A percentile compares a stretch with the other conserved stretches of the same genome.
Conservation (phyloP, 2,113 vertebrate genomes). For the Lophotis ruficrista region DNA sequence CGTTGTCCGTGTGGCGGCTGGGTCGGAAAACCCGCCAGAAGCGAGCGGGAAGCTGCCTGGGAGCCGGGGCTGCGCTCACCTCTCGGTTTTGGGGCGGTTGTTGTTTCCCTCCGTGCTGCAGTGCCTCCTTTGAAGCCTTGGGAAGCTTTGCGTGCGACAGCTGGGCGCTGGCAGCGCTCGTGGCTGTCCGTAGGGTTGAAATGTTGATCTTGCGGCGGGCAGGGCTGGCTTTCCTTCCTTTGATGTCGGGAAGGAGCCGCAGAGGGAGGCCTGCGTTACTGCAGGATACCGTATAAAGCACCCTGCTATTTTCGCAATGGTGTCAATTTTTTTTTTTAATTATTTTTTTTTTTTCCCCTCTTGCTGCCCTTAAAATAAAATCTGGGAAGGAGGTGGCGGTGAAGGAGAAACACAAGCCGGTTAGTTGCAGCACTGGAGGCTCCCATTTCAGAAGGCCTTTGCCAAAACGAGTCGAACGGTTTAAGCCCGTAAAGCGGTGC, state of each 20-base stretch:
- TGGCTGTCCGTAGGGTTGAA: neutral
- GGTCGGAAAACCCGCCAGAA: neutral
- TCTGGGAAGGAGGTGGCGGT: neutral
- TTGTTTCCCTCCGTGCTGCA: neutral
- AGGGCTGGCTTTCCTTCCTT: neutral
- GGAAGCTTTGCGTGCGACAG: neutral
- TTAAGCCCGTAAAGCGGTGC: neutral
- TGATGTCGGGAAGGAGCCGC: neutral
- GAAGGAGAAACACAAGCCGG: neutral
- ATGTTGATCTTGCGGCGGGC: neutral
- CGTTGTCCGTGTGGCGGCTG: accelerated
- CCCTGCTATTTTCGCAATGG: neutral
- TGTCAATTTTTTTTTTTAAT: neutral
- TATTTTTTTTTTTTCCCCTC: neutral
- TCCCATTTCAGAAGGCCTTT: neutral
- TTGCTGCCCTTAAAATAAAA: neutral
- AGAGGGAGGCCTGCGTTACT: neutral
- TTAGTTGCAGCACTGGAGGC: neutral
- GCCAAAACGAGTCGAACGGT: neutral
- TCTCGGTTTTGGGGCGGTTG: too few relatives aligned
- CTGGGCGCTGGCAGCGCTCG: neutral
- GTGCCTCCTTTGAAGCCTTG: neutral
- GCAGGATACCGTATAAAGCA: neutral
- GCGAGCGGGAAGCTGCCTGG: neutral
- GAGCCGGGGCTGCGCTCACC: too few relatives aligned